Conservation (phyloP, 2,797 vertebrate genomes). For the Synanceia verrucosa region DNA sequence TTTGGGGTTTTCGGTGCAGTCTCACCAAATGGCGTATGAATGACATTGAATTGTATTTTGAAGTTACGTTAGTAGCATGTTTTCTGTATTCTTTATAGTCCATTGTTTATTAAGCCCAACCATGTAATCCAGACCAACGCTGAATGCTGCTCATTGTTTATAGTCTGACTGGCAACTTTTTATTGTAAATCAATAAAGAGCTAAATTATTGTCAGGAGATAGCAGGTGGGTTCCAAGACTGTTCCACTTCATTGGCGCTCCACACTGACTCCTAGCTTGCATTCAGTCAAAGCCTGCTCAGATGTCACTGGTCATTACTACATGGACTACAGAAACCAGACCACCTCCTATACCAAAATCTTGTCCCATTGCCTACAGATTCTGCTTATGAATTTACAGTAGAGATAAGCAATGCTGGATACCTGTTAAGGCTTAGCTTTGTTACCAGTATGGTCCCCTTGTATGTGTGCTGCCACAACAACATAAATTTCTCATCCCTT, state of each 20-base stretch:
- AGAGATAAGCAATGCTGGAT: neutral
- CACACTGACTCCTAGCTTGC: neutral
- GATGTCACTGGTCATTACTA: neutral
- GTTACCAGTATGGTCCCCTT: neutral
- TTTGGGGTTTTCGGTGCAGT: too few species aligned
- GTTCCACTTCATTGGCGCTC: neutral
- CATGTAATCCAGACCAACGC: too few species aligned
- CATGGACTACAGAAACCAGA: neutral
- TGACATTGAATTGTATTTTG: too few species aligned
- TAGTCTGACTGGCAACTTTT: neutral
- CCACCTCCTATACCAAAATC: neutral
- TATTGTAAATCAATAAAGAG: neutral
- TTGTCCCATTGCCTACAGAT: neutral
- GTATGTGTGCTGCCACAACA: neutral
- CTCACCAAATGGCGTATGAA: too few species aligned
- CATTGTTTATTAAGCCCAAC: neutral
- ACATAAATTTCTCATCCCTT: neutral
- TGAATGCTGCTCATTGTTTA: neutral
- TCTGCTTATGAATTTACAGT: too few species aligned
- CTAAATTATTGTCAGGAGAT: neutral
- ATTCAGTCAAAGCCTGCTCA: neutral
- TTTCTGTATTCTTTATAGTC: too few species aligned
- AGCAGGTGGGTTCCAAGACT: neutral
- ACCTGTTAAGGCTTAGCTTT: neutral
- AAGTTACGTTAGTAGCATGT: too few species aligned